phyloP scores from a whole-genome alignment of 2,888 invertebrate genomes.

The Amiota mariae region DNA sequence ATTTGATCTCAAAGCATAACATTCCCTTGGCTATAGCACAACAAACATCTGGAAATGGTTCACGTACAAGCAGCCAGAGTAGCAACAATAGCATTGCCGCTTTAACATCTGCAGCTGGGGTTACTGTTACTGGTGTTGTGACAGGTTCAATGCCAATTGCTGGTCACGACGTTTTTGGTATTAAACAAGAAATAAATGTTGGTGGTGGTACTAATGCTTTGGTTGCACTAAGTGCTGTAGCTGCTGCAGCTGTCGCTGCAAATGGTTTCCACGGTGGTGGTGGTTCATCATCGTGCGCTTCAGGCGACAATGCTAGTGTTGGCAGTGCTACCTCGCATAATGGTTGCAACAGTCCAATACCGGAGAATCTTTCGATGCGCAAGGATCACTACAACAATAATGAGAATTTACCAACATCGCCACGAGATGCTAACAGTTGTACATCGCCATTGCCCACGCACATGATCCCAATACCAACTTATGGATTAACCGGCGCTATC shows the following conservation, averaged over 20 bases:
- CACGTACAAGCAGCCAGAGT: slow-evolving; percentile 39
- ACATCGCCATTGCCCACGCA: slow-evolving; percentile 58
- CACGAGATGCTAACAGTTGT: slow-evolving; percentile 39
- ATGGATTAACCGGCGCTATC: slow-evolving; percentile 70
- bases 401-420: slow-evolving; percentile 49
- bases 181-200: no score
- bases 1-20: slow-evolving; percentile 74
- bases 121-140: slow-evolving; percentile 41
- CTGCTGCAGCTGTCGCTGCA: slow-evolving; percentile 24
- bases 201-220: background rate
- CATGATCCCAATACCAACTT: slow-evolving; percentile 64
- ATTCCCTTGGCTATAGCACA: slow-evolving; percentile 66
- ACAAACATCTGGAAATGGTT: slow-evolving; percentile 60
- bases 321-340: slow-evolving; percentile 59
- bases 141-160: background rate
- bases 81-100: slow-evolving; percentile 38
- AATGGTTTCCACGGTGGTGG: slow-evolving; percentile 39
- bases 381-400: slow-evolving; percentile 63
- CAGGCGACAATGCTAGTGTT: slow-evolving; percentile 52
- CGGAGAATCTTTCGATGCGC: slow-evolving; percentile 70
- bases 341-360: slow-evolving; percentile 64
- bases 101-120: slow-evolving; percentile 38
- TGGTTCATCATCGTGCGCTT: slow-evolving; percentile 28
- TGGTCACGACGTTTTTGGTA: no score
- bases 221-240: slow-evolving; percentile 18